Evolutionary conservation across 2,797 vertebrate species (phyloP).

Genomic region (Chiloscyllium punctatum): DNA sequence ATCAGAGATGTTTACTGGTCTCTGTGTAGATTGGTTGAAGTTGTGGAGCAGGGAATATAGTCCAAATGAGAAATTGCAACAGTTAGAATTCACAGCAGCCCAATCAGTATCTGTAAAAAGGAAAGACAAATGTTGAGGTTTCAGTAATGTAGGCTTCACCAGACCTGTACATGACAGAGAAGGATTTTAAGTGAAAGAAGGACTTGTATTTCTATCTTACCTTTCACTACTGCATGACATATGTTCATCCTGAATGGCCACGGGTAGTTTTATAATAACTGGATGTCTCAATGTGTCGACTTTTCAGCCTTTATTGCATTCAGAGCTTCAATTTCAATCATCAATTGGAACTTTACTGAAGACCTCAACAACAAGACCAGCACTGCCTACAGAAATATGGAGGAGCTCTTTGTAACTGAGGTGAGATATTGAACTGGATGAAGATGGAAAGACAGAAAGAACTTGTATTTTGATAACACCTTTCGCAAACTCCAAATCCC

Average conservation of each 20-base stretch:
- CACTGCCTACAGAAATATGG: neutral
- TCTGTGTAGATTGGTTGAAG: neutral
- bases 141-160: neutral
- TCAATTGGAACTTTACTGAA: neutral
- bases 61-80: neutral
- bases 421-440: neutral
- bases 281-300: neutral
- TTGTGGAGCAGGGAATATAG: neutral
- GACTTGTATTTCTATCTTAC: neutral
- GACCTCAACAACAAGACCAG: neutral
- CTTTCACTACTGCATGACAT: neutral
- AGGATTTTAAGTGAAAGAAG: neutral
- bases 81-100: neutral
- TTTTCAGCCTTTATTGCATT: neutral
- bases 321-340: neutral
- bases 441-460: neutral
- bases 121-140: neutral
- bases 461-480: neutral
- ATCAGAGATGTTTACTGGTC: neutral
- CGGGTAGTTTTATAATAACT: neutral
- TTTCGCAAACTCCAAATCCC: neutral
- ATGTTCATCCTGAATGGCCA: neutral
- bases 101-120: neutral
- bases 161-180: neutral
- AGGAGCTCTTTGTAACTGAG: neutral